These are phyloP conservation scores for Cetonia aurata DNA, from an alignment of 2,888 invertebrate species.

Conservation along the genomic window DNA sequence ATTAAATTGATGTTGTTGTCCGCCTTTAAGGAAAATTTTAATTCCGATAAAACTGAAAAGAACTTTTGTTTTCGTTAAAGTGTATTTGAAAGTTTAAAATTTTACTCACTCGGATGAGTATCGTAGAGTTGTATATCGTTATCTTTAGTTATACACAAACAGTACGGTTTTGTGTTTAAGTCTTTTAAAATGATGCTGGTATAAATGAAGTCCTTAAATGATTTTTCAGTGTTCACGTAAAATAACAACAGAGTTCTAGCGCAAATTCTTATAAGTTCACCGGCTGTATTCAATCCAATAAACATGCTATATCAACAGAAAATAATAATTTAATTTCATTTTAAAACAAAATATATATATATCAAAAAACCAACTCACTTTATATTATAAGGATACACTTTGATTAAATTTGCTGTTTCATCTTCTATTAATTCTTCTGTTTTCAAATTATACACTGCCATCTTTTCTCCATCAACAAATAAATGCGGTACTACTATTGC, in stretches of 20 bases:
- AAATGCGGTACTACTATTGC: constrained; percentile 33
- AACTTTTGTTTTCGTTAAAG: not conserved
- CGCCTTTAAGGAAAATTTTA: constrained; percentile 56
- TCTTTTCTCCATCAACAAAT: constrained; percentile 32
- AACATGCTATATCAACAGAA: constrained; percentile 45
- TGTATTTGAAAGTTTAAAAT: not conserved
- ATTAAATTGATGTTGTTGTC: constrained; percentile 54
- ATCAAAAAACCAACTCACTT: constrained; percentile 42
- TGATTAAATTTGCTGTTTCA: constrained; percentile 37
- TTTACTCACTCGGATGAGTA: constrained; percentile 47
- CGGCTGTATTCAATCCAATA: constrained; percentile 52
- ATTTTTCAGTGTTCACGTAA: constrained; percentile 47
- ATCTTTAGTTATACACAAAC: constrained; percentile 34
- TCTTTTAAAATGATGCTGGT: constrained; percentile 27
- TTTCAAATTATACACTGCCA: constrained; percentile 40
- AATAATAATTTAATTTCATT: constrained; percentile 7
- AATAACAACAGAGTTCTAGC: constrained; percentile 51
- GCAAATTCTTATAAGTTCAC: constrained; percentile 54
- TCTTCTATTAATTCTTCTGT: constrained; percentile 22
- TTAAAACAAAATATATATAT: not conserved
- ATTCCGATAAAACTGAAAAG: constrained; percentile 51
- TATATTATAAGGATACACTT: constrained; percentile 43
- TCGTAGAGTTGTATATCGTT: constrained; percentile 44
- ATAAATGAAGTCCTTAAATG: constrained; percentile 53
- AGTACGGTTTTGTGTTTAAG: constrained; percentile 38